These are phyloP conservation scores for Burhinus oedicnemus DNA, from an alignment of 2,113 vertebrate species.

Conservation along the genomic window DNA sequence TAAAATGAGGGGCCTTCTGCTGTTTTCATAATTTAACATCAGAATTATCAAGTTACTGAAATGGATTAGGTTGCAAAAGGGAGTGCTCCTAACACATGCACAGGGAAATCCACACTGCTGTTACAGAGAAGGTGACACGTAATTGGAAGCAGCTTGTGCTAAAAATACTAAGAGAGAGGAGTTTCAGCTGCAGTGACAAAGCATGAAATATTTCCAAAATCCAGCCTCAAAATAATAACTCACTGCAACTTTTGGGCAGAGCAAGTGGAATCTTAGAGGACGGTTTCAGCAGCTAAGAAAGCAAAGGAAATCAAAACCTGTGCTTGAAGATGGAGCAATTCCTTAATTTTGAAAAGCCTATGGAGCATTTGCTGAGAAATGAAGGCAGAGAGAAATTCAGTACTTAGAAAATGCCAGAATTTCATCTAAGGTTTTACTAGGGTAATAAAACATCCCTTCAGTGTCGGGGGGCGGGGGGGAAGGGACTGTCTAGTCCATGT, in stretches of 20 bases:
- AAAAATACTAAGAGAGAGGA: slow-evolving; percentile 11
- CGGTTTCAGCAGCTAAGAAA: background rate
- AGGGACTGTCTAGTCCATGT: background rate
- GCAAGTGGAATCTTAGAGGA: background rate
- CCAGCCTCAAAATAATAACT: background rate
- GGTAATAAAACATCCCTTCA: background rate
- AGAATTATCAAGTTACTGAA: background rate
- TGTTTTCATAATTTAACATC: background rate
- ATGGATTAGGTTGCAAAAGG: background rate
- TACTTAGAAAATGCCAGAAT: background rate
- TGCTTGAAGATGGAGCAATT: background rate
- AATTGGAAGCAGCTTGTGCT: background rate
- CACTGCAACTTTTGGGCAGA: background rate
- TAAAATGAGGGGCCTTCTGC: background rate
- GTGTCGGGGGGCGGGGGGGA: background rate
- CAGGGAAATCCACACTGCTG: background rate
- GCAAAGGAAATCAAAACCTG: background rate
- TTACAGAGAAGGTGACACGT: rapidly evolving
- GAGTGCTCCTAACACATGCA: rapidly evolving
- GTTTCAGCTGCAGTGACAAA: background rate
- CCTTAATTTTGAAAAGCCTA: background rate
- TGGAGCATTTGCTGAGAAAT: background rate
- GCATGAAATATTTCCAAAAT: background rate
- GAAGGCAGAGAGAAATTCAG: background rate
- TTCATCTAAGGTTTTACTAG: background rate